Evolutionary conservation across 2,888 invertebrate genomes (phyloP).

Genomic region (Amphipoea lucens): DNA sequence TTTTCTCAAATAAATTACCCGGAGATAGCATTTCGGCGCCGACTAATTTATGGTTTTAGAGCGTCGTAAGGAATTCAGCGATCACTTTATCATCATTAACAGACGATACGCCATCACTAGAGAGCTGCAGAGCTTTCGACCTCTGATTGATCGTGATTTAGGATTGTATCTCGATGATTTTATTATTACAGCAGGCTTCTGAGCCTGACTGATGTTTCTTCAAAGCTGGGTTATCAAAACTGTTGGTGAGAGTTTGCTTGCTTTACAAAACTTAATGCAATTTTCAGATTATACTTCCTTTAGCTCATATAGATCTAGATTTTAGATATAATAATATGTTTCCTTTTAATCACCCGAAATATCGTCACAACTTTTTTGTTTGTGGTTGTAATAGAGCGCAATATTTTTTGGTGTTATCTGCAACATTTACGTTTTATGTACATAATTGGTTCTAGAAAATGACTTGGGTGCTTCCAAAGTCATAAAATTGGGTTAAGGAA

Average conservation of each 20-base stretch:
- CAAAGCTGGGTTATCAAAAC: not conserved
- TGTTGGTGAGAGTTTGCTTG: not conserved
- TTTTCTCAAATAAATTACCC: slow-evolving; percentile 50
- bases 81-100: slow-evolving; percentile 50
- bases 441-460: too few relatives aligned
- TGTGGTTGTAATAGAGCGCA: too few relatives aligned
- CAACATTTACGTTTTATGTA: too few relatives aligned
- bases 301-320: not conserved
- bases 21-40: slow-evolving; percentile 51
- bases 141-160: slow-evolving; percentile 32
- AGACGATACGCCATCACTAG: slow-evolving; percentile 12
- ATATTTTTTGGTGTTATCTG: too few relatives aligned
- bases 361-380: too few relatives aligned
- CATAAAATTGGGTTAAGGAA: too few relatives aligned
- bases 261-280: not conserved
- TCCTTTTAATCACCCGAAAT: too few relatives aligned
- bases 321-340: not conserved
- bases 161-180: slow-evolving; percentile 3
- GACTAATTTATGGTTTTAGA: slow-evolving; percentile 46
- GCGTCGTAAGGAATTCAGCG: slow-evolving; percentile 41
- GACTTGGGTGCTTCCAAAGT: too few relatives aligned
- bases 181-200: slow-evolving; percentile 7
- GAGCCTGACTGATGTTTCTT: slow-evolving; percentile 16
- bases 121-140: slow-evolving; percentile 8
- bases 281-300: not conserved